Base-by-base conservation (phyloP, 2,888 invertebrate species). In the Caenorhabditis macrosperma region DNA sequence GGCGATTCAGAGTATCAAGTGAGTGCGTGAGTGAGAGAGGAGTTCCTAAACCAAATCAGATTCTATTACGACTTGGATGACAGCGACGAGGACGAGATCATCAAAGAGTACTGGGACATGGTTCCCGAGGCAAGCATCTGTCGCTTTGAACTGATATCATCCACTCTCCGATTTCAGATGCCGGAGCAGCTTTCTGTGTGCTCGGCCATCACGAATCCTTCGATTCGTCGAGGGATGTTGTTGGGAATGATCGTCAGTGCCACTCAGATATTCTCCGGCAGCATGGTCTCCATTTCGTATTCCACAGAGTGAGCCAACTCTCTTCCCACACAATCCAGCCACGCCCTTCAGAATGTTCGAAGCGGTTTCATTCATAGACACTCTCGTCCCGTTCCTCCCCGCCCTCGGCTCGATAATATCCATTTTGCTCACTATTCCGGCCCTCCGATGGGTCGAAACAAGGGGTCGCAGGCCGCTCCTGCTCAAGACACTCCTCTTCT, bases 261-360 rank as follows among this genome's bases (percentile, higher is more conserved):
- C 0, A 81, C 88, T 1, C 88, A 88, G 44, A 78, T 86, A 3
- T 88, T 88, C 67, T 85, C 85, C 1, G 88, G 88, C 15, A 85
- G 85, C 28, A 88, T 88, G 88, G 88, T 86, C 1, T 82, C 86
- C 0, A 86, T 88, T 7, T 84, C 86, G 0, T 88, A 88, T 55
- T 87, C 87, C 17, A 88, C 88, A 35, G 77, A 81, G 87, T 87
- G 12, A 66, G 80, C 22, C 4, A 33, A 17, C 10, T 5, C 2
- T 35, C 28, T 63, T 17, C 33, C 15, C 17, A n/a, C 26, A 60
- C 38, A 44, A 38, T 4, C 7, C 48, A 12, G 6, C 5, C 10
- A 26, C 24, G 2, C n/a, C 33, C 82, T 85, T 41, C 72, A 88
- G 87, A 26, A 88, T 88, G 88, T 89, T 88, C 80, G 67, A 61